These are phyloP conservation scores for Hypselothyrea guttata DNA, from an alignment of 2,888 invertebrate genomes.

Conservation along the genomic window DNA sequence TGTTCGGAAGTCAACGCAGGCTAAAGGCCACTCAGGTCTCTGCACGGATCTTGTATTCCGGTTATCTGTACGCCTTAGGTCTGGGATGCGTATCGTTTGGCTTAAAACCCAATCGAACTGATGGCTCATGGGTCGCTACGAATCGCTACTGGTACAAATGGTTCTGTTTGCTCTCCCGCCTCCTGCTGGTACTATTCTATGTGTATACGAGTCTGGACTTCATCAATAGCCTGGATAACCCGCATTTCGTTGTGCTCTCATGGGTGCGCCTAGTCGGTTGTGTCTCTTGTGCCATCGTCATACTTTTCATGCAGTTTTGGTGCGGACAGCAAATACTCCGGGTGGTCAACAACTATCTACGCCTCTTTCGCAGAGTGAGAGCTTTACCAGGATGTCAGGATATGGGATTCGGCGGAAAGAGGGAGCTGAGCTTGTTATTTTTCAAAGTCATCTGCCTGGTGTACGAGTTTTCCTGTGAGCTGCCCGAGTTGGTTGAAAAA, in stretches of 20 bases:
- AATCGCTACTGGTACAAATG: slow-evolving; percentile 46
- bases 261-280: slow-evolving; percentile 20
- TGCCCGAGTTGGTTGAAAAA: not conserved
- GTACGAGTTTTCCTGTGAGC: slow-evolving; percentile 26
- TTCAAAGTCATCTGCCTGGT: slow-evolving; percentile 28
- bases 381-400: slow-evolving; percentile 15
- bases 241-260: slow-evolving; percentile 11
- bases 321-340: slow-evolving; percentile 30
- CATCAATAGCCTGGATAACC: slow-evolving; percentile 12
- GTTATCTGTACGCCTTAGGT: slow-evolving; percentile 42
- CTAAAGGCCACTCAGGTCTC: slow-evolving; percentile 38
- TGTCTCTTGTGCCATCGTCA: slow-evolving; percentile 11
- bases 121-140: slow-evolving; percentile 35
- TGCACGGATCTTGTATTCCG: slow-evolving; percentile 28
- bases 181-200: slow-evolving; percentile 2
- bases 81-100: slow-evolving; percentile 50
- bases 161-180: slow-evolving; percentile 36
- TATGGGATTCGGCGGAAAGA: slow-evolving; percentile 36
- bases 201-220: not conserved
- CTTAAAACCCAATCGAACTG: slow-evolving; percentile 22
- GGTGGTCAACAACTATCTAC: slow-evolving; percentile 37
- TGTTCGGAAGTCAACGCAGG: slow-evolving; percentile 37
- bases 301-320: slow-evolving; percentile 42
- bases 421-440: slow-evolving; percentile 41
- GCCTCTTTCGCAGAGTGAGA: slow-evolving; percentile 34